Conservation (phyloP, 2,888 invertebrate species). For the Xylocampa areola region DNA sequence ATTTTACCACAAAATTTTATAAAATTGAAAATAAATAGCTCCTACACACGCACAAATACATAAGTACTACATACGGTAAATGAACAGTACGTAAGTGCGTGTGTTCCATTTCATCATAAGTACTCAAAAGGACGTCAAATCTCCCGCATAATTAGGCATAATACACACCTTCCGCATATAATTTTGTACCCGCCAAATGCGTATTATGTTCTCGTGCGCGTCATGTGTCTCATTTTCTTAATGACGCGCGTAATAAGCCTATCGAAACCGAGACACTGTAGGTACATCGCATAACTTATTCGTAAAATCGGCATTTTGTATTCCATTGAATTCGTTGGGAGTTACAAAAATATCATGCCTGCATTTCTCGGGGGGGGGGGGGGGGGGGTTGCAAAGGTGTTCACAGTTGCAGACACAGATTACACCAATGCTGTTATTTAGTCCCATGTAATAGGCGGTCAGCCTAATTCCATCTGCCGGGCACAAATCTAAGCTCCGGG, state of each 20-base stretch:
- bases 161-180: constrained; percentile 35
- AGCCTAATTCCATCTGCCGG: too few relatives aligned
- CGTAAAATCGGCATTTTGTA: constrained; percentile 31
- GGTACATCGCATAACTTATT: constrained; percentile 13
- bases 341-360: too few relatives aligned
- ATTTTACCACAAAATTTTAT: too few relatives aligned
- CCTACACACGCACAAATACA: constrained; percentile 64
- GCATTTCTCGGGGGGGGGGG: too few relatives aligned
- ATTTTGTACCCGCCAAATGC: constrained; percentile 35
- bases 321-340: constrained; percentile 29
- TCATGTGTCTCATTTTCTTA: constrained; percentile 47
- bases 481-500: too few relatives aligned
- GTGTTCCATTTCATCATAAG: constrained; percentile 22
- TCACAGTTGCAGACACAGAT: too few relatives aligned
- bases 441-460: too few relatives aligned
- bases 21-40: constrained; percentile 66
- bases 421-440: too few relatives aligned
- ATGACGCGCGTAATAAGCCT: constrained; percentile 39
- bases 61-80: constrained; percentile 65
- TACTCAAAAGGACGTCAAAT: constrained; percentile 26
- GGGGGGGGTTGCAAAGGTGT: too few relatives aligned
- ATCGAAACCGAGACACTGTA: constrained; percentile 35
- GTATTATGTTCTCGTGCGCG: constrained; percentile 47
- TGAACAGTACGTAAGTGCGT: constrained; percentile 41
- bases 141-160: constrained; percentile 41